Evolutionary conservation across 2,888 invertebrate species (phyloP).

Genomic region (Leptogaster cylindrica): DNA sequence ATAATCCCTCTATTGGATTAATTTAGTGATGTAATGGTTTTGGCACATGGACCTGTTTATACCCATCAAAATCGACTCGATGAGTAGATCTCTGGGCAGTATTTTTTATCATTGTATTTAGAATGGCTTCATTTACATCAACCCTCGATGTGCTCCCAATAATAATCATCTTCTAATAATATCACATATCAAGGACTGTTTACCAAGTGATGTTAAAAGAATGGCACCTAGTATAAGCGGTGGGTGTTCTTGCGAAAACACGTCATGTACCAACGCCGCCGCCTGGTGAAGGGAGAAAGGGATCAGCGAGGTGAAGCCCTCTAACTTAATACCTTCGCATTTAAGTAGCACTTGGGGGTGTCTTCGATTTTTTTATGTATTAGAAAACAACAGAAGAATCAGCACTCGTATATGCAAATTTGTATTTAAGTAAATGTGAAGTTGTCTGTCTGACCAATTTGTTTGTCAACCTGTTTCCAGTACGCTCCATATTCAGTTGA

Average conservation of each 20-base stretch:
- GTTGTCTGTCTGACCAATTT: not conserved
- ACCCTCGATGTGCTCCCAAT: too few species aligned
- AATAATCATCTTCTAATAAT: conserved; percentile 16
- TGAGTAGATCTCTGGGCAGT: too few species aligned
- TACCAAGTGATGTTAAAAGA: conserved; percentile 5
- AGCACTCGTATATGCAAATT: too few species aligned
- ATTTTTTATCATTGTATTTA: too few species aligned
- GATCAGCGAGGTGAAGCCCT: conserved; percentile 19
- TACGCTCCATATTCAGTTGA: not conserved
- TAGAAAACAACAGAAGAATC: conserved; percentile 1
- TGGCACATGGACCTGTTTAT: too few species aligned
- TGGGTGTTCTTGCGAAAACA: not conserved
- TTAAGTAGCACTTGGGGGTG: conserved; percentile 16
- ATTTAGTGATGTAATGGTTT: too few species aligned
- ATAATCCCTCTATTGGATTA: too few species aligned
- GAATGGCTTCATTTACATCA: too few species aligned
- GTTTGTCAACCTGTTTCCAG: too few species aligned
- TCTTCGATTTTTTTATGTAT: not conserved
- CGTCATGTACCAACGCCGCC: not conserved
- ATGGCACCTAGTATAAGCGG: not conserved
- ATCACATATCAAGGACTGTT: conserved; percentile 6
- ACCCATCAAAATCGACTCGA: too few species aligned
- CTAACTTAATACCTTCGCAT: conserved; percentile 21
- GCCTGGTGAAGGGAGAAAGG: not conserved
- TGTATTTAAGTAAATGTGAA: not conserved